Base-by-base conservation (phyloP, 2,113 vertebrate species). In the Progne subis region DNA sequence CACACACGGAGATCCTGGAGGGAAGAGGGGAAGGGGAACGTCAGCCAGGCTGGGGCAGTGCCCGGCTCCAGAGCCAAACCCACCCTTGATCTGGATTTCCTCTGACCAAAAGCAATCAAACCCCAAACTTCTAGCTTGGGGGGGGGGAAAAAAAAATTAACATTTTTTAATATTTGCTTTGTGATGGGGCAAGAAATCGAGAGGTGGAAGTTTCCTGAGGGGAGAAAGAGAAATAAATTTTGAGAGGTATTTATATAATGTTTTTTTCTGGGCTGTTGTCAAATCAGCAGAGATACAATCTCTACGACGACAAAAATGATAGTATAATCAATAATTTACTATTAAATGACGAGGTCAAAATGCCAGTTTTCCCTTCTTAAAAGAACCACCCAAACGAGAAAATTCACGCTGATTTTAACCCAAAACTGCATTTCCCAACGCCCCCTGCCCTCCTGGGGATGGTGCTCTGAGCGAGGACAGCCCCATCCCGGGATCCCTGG, bases 1-100 rank as follows among this genome's bases (percentile, higher is more conserved):
- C 99, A 6, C 99, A 99, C 83, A 99, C 99, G 0, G 99, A 99
- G 92, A 99, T 98, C 98, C 99, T 99, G 97, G 7, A 68, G 34
- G 9, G 21, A 26, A 46, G 2, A 21, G 7, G 29, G 56, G 26
- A 55, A 59, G 12, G 31, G 20, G 79, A 78, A 65, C 18, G 5
- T 78, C 79, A 59, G 0, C n/a, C 39, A 49, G 46, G 31, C 23
- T 60, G 87, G 52, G 84, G 41, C 34, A 61, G 32, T 2, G 41
- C 28, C 31, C 7, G 7, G 4, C 5, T 29, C 28, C 2, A 2
- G 60, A 79, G 17, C 19, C 46, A 60, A 57, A 61, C 8, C 34
- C 47, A 53, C 23, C 43, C 24, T 9, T 23, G 31, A 14, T 20
- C 23, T 23, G 20, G 18, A 28, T 70, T 26, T 55, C 39, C 34